Percentiles rank a stretch among this genome's conserved stretches.
These are phyloP conservation scores for Leptinotarsa peninsularis DNA, from an alignment of 2,888 invertebrate species.

Conservation along the genomic window DNA sequence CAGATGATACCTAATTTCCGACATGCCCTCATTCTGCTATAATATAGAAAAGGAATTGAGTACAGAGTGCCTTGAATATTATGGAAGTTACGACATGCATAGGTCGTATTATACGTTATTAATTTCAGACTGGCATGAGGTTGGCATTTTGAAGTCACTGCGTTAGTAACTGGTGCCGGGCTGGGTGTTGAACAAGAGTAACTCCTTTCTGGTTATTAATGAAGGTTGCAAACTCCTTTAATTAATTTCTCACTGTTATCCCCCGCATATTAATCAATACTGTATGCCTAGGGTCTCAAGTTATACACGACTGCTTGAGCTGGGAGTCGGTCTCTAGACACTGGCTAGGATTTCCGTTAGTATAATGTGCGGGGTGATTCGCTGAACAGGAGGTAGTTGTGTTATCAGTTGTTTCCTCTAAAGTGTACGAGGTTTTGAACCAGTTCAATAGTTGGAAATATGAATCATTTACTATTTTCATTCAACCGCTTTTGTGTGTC, in stretches of 20 bases:
- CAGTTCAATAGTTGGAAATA: not conserved
- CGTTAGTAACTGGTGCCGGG: conserved; percentile 44
- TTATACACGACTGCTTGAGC: conserved; percentile 44
- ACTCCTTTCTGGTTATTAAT: conserved; percentile 66
- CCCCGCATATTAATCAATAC: conserved; percentile 67
- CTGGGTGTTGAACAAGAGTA: conserved; percentile 58
- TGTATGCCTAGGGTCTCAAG: conserved; percentile 51
- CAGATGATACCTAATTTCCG: not conserved
- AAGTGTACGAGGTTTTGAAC: not conserved
- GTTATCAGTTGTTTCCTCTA: not conserved
- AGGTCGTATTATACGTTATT: conserved; percentile 44
- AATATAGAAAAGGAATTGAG: conserved; percentile 31
- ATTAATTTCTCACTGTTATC: conserved; percentile 67
- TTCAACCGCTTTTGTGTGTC: too few species aligned
- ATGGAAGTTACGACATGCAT: conserved; percentile 39
- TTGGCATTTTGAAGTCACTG: conserved; percentile 44
- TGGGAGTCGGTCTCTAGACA: conserved; percentile 33
- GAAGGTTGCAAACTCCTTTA: conserved; percentile 67
- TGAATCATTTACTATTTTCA: too few species aligned
- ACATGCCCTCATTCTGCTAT: conserved; percentile 26
- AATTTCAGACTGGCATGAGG: conserved; percentile 47
- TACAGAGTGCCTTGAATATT: conserved; percentile 36
- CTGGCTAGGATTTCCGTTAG: conserved; percentile 27
- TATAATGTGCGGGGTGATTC: conserved; percentile 20
- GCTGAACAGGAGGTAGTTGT: not conserved